Evolutionary conservation across 2,888 invertebrate species (phyloP), one percentile per base, ranked within the genome.

Genomic region (Euproctis similis): DNA sequence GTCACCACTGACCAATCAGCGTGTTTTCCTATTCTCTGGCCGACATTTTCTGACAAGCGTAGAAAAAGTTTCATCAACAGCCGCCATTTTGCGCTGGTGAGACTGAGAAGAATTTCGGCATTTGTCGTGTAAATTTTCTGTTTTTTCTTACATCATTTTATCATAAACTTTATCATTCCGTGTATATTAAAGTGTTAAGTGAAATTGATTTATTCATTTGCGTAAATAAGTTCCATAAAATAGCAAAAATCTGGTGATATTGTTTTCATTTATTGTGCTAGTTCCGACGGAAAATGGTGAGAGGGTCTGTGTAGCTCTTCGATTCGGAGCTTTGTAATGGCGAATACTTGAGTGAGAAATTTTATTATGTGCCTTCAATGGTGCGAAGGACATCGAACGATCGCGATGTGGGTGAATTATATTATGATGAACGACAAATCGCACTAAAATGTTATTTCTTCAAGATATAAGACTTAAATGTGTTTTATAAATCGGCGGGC

Each of bases 1-100:
- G 78, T 70, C 34, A 45, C 45, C 36, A 41, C 51, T 40, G 51
- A 53, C 86, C 85, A 86, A 86, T 86, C 73, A 68, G 42, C 61
- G 36, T 33, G 53, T 64, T 57, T 59, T 32, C 17, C 17, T 40
- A 48, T 63, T 65, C 62, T 63, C 73, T 71, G 86, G 80, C 86
- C 82, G 85, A 86, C 86, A 82, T 84, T 84, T 91, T 92, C 90
- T 93, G 93, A 93, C 93, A 93, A 93, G 93, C 93, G 92, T 92
- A 92, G 91, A 92, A 93, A 93, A 94, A 90, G 93, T 92, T 89
- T 92, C 92, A 92, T 92, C 93, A 93, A 92, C 92, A 92, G 93
- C 93, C 92, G 94, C 94, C 94, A 94, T 94, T 91, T 94, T 94
- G 92, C 89, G 89, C 89, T 89, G 89, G 87, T 87, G 87, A 87